Percentiles rank a stretch among this genome's conserved stretches.
Evolutionary conservation across 2,888 invertebrate genomes (phyloP).

Genomic region (Bellardia pandia): DNA sequence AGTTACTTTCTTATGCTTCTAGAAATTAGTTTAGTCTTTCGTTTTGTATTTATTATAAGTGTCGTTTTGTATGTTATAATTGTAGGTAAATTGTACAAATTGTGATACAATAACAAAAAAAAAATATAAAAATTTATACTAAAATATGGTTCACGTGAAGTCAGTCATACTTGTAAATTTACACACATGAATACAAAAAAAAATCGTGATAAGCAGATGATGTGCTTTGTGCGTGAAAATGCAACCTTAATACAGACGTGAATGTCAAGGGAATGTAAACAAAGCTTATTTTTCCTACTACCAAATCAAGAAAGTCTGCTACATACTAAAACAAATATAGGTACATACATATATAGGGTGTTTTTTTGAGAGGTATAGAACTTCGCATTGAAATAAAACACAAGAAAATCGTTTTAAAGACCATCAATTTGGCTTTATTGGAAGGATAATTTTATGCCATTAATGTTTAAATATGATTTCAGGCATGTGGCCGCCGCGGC

Average conservation of each 20-base stretch:
- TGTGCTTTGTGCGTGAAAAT: background rate
- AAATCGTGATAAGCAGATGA: background rate
- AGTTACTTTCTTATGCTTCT: constrained; percentile 10
- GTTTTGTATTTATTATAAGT: constrained; percentile 41
- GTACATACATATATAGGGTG: too few relatives aligned
- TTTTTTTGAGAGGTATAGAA: too few relatives aligned
- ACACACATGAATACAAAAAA: constrained; percentile 3
- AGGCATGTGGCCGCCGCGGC: too few relatives aligned
- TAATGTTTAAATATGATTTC: too few relatives aligned
- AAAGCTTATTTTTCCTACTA: too few relatives aligned
- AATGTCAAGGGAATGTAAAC: background rate
- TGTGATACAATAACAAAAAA: constrained; percentile 32
- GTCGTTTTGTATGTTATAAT: constrained; percentile 53
- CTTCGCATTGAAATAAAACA: too few relatives aligned
- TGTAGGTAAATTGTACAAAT: constrained; percentile 51
- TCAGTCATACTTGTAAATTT: constrained; percentile 37
- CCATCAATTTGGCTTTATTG: too few relatives aligned
- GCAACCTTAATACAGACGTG: background rate
- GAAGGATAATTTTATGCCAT: too few relatives aligned
- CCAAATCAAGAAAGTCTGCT: too few relatives aligned
- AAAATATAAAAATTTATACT: constrained; percentile 1
- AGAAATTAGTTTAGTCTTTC: background rate
- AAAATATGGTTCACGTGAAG: constrained; percentile 12
- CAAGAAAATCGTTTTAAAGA: too few relatives aligned
- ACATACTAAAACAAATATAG: too few relatives aligned